Evolutionary conservation across 2,888 invertebrate species (phyloP), one percentile per base, ranked within the genome.

Genomic region (Encarsia formosa): DNA sequence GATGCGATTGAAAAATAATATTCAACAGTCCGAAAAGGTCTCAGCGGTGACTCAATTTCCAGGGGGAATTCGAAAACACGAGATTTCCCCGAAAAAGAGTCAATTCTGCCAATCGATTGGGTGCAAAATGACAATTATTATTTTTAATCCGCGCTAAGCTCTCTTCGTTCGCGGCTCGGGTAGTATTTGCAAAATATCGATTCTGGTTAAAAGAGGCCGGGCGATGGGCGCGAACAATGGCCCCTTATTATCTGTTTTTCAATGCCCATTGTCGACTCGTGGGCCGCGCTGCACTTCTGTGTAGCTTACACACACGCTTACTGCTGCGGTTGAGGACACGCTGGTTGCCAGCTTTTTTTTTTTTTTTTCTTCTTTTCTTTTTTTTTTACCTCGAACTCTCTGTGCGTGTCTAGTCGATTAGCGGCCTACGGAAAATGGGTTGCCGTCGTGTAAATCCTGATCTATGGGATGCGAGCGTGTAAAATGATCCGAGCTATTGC

Each of bases 131-230:
- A n/a, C n/a, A n/a, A n/a, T n/a, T 41, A 67, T 65, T 68, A 67
- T 68, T 69, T 68, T 67, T 64, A 68, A 69, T 68, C 67, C 37
- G 41, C 63, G 63, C 63, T 62, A 67, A 68, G 52, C 56, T 56
- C 45, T 52, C 52, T 54, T 48, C 53, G 55, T 35, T 48, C 49
- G 52, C 54, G 49, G 53, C 58, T 49, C 56, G 58, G 57, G 58
- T 55, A 61, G 63, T 71, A 71, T 71, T 72, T 71, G 68, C 69
- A 69, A 72, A n/a, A 72, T 70, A 73, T 72, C 70, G 71, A 73
- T 71, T 73, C 69, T 72, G 70, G n/a, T n/a, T n/a, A 70, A 73
- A 72, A 73, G 69, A 68, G 61, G 18, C 15, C 24, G 20, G 23
- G n/a, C 3, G n/a, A n/a, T n/a, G n/a, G n/a, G 3, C 9, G 62